phyloP scores from a whole-genome alignment of 2,888 invertebrate species.

The Patella caerulea region DNA sequence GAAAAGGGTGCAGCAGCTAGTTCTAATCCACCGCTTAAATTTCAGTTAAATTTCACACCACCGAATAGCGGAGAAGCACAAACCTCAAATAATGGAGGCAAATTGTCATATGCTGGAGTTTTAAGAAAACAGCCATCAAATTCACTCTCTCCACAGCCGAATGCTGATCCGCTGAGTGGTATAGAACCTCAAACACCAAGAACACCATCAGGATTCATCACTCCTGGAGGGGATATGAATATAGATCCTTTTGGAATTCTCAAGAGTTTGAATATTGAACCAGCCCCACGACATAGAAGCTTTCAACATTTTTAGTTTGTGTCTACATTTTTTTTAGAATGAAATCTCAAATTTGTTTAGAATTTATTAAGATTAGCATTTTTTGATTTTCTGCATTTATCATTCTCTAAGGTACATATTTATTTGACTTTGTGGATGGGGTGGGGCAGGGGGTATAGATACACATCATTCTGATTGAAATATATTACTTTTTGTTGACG shows the following conservation, averaged over 20 bases:
- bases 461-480: too few species aligned
- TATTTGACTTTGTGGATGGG: too few species aligned
- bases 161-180: conserved; percentile 30
- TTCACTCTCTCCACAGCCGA: conserved; percentile 16
- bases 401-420: too few species aligned
- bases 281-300: conserved; percentile 31
- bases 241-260: conserved; percentile 64
- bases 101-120: conserved; percentile 47
- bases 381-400: too few species aligned
- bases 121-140: conserved; percentile 40
- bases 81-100: conserved; percentile 27
- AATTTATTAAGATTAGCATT: too few species aligned
- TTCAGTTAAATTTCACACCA: conserved; percentile 27
- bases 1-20: neutral
- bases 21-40: conserved; percentile 6
- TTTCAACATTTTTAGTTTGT: neutral
- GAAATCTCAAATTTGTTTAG: too few species aligned
- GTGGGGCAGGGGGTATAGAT: too few species aligned
- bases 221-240: conserved; percentile 56
- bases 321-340: too few species aligned
- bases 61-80: conserved; percentile 23
- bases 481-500: too few species aligned
- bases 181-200: conserved; percentile 60
- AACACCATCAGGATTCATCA: conserved; percentile 60
- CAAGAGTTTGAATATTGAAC: conserved; percentile 62